These are phyloP conservation scores for Melanitta fusca DNA, from an alignment of 2,797 vertebrate genomes.

Conservation along the genomic window DNA sequence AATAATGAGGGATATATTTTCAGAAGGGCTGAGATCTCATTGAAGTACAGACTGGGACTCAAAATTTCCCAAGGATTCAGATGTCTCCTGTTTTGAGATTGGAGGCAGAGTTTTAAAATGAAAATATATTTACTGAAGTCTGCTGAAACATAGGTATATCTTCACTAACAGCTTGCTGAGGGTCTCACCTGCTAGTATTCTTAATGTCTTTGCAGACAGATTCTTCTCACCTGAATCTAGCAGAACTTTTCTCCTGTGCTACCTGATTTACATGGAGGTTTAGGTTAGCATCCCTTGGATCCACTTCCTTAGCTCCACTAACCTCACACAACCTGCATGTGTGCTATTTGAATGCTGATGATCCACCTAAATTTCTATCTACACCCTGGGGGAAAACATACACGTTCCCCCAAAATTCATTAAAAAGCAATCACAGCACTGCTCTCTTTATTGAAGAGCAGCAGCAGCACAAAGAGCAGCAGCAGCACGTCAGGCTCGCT, in stretches of 20 bases:
- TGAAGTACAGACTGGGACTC: background rate
- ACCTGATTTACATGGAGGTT: background rate
- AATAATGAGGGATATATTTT: background rate
- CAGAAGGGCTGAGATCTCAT: background rate
- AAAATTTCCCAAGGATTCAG: background rate
- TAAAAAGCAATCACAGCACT: background rate
- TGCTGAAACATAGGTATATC: background rate
- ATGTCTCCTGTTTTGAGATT: background rate
- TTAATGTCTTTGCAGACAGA: background rate
- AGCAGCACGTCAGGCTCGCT: rapidly evolving
- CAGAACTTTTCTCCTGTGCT: background rate
- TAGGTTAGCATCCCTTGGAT: background rate
- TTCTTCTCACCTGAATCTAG: background rate
- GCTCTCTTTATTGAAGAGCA: background rate
- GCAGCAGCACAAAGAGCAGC: rapidly evolving
- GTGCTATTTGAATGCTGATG: conserved; percentile 22
- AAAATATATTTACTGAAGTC: background rate
- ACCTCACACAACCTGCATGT: conserved; percentile 33
- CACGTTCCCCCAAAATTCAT: background rate
- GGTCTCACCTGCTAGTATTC: background rate
- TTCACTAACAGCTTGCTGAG: background rate
- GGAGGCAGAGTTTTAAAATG: background rate
- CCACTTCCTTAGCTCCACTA: background rate
- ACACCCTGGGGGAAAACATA: background rate
- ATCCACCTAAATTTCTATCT: conserved; percentile 42